Percentiles rank a stretch among this genome's conserved stretches.
phyloP scores from a whole-genome alignment of 2,113 vertebrate species.

The Mesitornis unicolor region DNA sequence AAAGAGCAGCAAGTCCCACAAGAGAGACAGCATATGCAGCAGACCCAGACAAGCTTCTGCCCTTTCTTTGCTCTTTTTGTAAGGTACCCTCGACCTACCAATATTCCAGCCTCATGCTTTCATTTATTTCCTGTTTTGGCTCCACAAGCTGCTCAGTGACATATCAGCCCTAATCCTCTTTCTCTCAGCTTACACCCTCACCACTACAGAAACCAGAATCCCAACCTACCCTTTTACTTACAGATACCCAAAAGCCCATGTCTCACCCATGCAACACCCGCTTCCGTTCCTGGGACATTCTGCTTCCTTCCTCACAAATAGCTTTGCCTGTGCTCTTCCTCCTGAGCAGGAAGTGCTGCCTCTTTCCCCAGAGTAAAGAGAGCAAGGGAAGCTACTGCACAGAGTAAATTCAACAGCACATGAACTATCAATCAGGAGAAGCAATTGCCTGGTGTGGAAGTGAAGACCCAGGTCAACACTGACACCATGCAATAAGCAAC shows the following conservation, averaged over 20 bases:
- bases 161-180: fast-evolving
- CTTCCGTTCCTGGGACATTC: neutral
- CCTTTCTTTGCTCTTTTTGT: neutral
- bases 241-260: neutral
- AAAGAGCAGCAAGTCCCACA: neutral
- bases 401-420: neutral
- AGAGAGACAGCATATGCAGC: neutral
- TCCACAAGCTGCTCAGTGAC: neutral
- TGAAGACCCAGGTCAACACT: neutral
- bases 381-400: neutral
- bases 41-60: neutral
- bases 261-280: neutral
- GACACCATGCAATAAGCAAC: neutral
- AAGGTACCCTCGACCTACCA: neutral
- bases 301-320: neutral
- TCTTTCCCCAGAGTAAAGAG: neutral
- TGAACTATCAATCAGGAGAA: neutral
- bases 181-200: neutral
- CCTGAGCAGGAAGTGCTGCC: neutral
- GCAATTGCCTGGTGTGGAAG: neutral
- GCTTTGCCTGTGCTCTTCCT: neutral
- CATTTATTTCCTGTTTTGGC: neutral
- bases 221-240: neutral
- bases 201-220: neutral
- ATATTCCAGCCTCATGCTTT: neutral